These are phyloP conservation scores for Doryteuthis pealeii DNA, from an alignment of 1,140 invertebrate species.

Conservation along the genomic window DNA sequence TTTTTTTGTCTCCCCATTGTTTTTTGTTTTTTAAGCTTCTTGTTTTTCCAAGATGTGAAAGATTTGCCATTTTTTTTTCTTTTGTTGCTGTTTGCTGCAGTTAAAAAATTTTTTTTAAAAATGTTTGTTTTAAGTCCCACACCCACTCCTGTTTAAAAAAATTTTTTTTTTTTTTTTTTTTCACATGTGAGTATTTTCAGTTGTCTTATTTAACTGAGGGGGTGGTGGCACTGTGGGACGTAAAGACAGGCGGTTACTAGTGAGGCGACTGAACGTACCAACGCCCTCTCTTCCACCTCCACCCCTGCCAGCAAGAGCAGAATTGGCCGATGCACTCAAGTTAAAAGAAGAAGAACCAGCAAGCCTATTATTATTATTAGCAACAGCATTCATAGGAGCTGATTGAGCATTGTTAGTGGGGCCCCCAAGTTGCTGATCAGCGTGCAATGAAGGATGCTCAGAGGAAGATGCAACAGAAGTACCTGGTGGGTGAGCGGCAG, in stretches of 20 bases:
- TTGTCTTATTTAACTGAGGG: background rate
- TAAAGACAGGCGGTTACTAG: background rate
- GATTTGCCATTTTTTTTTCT: no score
- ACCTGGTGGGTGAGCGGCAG: background rate
- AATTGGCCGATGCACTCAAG: background rate
- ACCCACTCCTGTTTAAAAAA: background rate
- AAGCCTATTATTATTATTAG: background rate
- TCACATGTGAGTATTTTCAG: slow-evolving; percentile 5
- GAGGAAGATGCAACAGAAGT: background rate
- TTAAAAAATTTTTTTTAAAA: no score
- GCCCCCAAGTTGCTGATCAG: background rate
- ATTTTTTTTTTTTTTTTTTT: background rate
- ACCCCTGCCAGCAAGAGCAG: background rate
- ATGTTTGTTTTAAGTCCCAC: no score
- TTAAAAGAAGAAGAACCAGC: background rate
- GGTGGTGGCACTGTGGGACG: background rate
- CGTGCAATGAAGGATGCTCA: background rate
- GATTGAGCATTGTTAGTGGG: background rate
- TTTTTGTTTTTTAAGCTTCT: no score
- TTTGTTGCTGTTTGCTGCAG: no score
- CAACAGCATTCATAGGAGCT: background rate
- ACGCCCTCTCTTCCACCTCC: background rate
- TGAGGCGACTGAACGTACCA: background rate
- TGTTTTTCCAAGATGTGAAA: no score
- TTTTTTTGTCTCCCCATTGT: no score